Base-by-base conservation (phyloP, 2,888 invertebrate species). In the Therioaphis trifolii region DNA sequence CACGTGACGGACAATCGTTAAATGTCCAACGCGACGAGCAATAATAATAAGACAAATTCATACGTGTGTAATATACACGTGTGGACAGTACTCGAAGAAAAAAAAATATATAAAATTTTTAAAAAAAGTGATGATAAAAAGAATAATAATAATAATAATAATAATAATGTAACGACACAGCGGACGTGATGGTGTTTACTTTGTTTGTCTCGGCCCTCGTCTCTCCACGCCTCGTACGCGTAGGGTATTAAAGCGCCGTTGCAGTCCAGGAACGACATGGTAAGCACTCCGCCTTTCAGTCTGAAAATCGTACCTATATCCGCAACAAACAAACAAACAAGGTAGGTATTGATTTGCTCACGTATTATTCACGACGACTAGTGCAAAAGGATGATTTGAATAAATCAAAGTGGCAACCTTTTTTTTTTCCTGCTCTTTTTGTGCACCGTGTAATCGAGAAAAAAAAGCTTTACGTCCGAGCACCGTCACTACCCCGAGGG, bases 191-290 rank as follows among this genome's bases (percentile, higher is more conserved):
- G 35, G 35, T 35, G 58, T 63, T 82, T 82, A 82, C 82, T 82
- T 82, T 82, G 82, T 86, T 89, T 88, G 86, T 94, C 93, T 89
- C 91, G 91, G 88, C 92, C 93, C 87, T 96, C 96, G 88, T 98
- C 98, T 89, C 92, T 94, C 97, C 98, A 99, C 87, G 94, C 92
- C 89, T 98, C 98, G 88, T 93, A 95, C 66, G 95, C 93, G 88
- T 95, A 94, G 85, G 96, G 95, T 88, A 98, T 94, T 87, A 98
- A 92, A 88, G 95, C 93, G 88, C 98, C 98, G 88, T 94, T 95
- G 89, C 95, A 95, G 91, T 99, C 98, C 89, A 99, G 91, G 91
- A 99, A 99, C 86, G 96, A 95, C 93, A 98, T 95, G 86, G 94
- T 93, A 88, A 98, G 91, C 88, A 99, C 96, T 88, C 96, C 93